phyloP scores from a whole-genome alignment of 1,140 invertebrate species.

The Temnothorax nylanderi region DNA sequence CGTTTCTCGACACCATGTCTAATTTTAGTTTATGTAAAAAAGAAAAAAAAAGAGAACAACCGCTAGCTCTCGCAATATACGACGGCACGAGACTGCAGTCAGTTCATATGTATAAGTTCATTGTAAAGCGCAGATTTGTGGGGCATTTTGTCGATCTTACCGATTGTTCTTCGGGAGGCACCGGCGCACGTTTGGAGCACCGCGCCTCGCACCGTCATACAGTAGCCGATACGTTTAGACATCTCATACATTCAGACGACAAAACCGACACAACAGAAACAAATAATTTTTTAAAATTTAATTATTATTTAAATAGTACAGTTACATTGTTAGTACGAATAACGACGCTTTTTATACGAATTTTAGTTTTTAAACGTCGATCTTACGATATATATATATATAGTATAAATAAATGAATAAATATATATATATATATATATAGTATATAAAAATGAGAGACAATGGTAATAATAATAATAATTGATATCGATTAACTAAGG shows the following conservation, averaged over 20 bases:
- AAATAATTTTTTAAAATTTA: constrained; percentile 83
- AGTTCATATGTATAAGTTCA: background rate
- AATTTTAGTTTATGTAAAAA: background rate
- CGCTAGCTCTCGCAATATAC: background rate
- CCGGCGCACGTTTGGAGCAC: constrained; percentile 17
- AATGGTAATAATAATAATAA: constrained; percentile 77
- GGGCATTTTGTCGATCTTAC: constrained; percentile 73
- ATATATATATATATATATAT: constrained; percentile 70
- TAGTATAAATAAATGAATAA: constrained; percentile 51
- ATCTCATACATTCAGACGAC: constrained; percentile 73
- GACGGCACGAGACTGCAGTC: background rate
- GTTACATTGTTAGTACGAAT: constrained; percentile 83
- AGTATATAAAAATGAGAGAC: constrained; percentile 77
- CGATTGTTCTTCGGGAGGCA: constrained; percentile 61
- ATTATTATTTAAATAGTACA: constrained; percentile 83
- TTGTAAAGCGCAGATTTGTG: constrained; percentile 58
- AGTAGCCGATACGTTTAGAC: constrained; percentile 70
- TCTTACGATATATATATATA: constrained; percentile 79
- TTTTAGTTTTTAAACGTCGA: constrained; percentile 85
- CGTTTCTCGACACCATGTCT: background rate
- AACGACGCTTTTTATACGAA: constrained; percentile 86
- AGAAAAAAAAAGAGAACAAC: background rate
- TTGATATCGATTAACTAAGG: constrained; percentile 75
- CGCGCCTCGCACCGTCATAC: constrained; percentile 71
- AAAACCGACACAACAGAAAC: constrained; percentile 70